Evolutionary conservation across 2,888 invertebrate genomes (phyloP), one percentile per base, ranked within the genome.

Genomic region (Melinaea marsaeus): DNA sequence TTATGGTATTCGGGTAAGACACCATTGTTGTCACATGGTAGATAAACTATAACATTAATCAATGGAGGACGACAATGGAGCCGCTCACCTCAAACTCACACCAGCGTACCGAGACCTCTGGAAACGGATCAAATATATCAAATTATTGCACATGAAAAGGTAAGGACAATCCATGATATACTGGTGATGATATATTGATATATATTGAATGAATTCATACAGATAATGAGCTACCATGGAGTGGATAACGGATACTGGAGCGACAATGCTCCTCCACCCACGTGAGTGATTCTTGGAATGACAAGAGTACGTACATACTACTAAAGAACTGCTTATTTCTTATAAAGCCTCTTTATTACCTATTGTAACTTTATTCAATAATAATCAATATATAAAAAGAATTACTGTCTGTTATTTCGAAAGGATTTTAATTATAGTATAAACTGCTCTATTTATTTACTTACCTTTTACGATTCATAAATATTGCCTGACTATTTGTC

Each of bases 21-120:
- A 77, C 79, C 81, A 90, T 90, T 88, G 89, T 90, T 88, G 86
- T 88, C 86, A 85, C 86, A 89, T 88, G 78, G 81, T 87, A 87
- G 87, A 89, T 89, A 88, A 88, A 88, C 88, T 86, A 85, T 79
- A 71, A 77, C 83, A 89, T 90, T 88, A 88, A 88, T 90, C 89
- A 89, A 89, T 86, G 75, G 22, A 71, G 68, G 75, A 76, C 81
- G 81, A 90, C 88, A 90, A 90, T 89, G 72, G 85, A 72, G 73
- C 80, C 84, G 85, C 84, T 82, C 79, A 85, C 85, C 84, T 87
- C 81, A 80, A 82, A 79, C 74, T 11, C 32, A 5, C 67, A 70
- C 86, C 82, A 85, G 51, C 64, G n/a, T 75, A 72, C 32, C 32
- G 13, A 75, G 84, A 81, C 68, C 83, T 69, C 62, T 68, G 57